phyloP scores from a whole-genome alignment of 2,113 vertebrate species.

The Paratilapia polleni region DNA sequence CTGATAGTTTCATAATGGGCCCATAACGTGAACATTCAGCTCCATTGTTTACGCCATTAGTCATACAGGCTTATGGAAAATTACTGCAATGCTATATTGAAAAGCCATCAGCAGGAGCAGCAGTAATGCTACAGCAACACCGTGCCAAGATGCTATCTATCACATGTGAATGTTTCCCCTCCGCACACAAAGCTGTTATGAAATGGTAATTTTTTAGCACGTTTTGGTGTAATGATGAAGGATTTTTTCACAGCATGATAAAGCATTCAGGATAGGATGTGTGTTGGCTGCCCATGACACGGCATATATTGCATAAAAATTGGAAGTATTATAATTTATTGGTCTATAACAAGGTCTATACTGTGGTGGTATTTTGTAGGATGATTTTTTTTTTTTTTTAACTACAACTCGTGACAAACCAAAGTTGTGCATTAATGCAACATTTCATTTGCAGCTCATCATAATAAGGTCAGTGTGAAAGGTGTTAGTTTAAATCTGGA shows the following conservation, averaged over 20 bases:
- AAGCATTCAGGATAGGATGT: not conserved
- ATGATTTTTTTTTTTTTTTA: not conserved
- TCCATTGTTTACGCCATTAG: constrained; percentile 73
- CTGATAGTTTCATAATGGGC: constrained; percentile 67
- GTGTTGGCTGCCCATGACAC: not conserved
- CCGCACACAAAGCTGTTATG: constrained; percentile 19
- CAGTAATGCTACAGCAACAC: constrained; percentile 25
- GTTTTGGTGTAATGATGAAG: not conserved
- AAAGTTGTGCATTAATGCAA: not conserved
- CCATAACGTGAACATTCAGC: constrained; percentile 70
- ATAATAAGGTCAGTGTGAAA: not conserved
- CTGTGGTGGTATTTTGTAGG: not conserved
- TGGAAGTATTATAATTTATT: not conserved
- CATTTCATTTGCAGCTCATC: not conserved
- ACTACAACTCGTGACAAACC: not conserved
- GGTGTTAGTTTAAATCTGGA: no score
- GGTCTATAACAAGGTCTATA: not conserved
- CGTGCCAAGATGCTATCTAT: constrained; percentile 63
- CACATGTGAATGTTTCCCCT: constrained; percentile 35
- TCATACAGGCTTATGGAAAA: constrained; percentile 69
- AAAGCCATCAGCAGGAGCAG: constrained; percentile 64
- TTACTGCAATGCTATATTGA: constrained; percentile 60
- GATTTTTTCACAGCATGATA: constrained; percentile 11
- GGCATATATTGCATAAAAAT: not conserved
- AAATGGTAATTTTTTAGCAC: constrained; percentile 40